Evolutionary conservation across 1,140 invertebrate genomes (phyloP).

Genomic region (Steinernema khuongi): DNA sequence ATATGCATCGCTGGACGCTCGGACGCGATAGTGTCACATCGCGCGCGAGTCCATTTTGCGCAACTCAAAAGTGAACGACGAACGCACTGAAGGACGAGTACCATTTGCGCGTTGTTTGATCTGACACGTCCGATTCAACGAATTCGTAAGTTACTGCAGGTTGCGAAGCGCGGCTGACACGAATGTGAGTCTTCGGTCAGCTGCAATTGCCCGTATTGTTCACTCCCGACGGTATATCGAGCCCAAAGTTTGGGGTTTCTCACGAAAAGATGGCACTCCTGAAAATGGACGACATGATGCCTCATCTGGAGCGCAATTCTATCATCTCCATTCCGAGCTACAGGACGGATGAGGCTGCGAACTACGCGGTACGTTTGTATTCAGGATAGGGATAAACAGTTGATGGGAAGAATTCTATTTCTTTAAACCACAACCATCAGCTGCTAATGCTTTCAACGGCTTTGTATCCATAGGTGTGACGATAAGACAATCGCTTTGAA

Average conservation of each 20-base stretch:
- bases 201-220: too few relatives aligned
- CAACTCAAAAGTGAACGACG: too few relatives aligned
- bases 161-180: neutral
- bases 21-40: neutral
- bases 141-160: slow-evolving; percentile 1
- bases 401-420: neutral
- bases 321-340: slow-evolving; percentile 32
- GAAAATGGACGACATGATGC: slow-evolving; percentile 23
- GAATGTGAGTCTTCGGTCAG: slow-evolving; percentile 7
- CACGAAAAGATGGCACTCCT: slow-evolving; percentile 36
- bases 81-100: neutral
- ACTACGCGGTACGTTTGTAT: slow-evolving; percentile 37
- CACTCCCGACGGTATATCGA: too few relatives aligned
- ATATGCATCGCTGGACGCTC: neutral
- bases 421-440: neutral
- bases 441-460: neutral
- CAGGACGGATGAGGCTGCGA: slow-evolving; percentile 31
- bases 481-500: neutral
- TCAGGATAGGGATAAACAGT: neutral
- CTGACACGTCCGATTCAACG: slow-evolving; percentile 4
- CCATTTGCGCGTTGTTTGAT: slow-evolving; percentile 6
- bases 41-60: too few relatives aligned
- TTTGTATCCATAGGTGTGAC: neutral
- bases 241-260: too few relatives aligned
- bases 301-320: slow-evolving; percentile 31